Percentiles rank a stretch among this genome's conserved stretches.
Conservation (phyloP, 2,888 invertebrate species). For the Meteorus colon region DNA sequence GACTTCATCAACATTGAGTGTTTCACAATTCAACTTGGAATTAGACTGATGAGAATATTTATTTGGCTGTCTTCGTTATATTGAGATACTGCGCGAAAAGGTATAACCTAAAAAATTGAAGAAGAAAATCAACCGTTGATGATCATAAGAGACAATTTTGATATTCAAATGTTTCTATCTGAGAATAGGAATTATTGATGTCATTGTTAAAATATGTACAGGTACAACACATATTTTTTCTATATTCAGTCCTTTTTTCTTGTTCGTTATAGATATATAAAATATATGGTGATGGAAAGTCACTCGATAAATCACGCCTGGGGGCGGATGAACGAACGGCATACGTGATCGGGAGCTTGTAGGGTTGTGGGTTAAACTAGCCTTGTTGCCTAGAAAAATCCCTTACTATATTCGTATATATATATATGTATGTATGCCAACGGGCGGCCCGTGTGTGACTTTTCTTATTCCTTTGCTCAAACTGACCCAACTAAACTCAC, state of each 20-base stretch:
- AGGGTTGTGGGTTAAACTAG: conserved; percentile 65
- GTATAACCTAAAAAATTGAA: too few species aligned
- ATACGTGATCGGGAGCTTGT: conserved; percentile 68
- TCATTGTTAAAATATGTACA: too few species aligned
- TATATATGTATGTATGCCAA: conserved; percentile 40
- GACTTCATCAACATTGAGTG: too few species aligned
- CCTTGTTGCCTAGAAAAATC: conserved; percentile 63
- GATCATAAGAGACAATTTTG: too few species aligned
- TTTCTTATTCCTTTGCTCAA: conserved; percentile 54
- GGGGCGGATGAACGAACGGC: conserved; percentile 57
- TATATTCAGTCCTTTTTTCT: not conserved
- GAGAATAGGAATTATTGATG: too few species aligned
- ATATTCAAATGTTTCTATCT: too few species aligned
- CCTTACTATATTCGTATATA: conserved; percentile 48
- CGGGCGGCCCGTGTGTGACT: conserved; percentile 33
- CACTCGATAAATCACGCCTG: conserved; percentile 50
- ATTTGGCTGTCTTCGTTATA: too few species aligned
- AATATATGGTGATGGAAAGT: conserved; percentile 18
- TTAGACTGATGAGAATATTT: too few species aligned
- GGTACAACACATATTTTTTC: not conserved
- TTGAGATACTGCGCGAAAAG: too few species aligned
- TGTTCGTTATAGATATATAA: not conserved
- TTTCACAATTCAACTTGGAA: too few species aligned
- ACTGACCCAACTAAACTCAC: conserved; percentile 62
- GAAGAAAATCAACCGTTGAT: too few species aligned